A percentile compares a stretch with the other conserved stretches of the same genome.
These are phyloP conservation scores for Acomys russatus DNA, from an alignment of 2,797 vertebrate genomes.

Conservation along the genomic window DNA sequence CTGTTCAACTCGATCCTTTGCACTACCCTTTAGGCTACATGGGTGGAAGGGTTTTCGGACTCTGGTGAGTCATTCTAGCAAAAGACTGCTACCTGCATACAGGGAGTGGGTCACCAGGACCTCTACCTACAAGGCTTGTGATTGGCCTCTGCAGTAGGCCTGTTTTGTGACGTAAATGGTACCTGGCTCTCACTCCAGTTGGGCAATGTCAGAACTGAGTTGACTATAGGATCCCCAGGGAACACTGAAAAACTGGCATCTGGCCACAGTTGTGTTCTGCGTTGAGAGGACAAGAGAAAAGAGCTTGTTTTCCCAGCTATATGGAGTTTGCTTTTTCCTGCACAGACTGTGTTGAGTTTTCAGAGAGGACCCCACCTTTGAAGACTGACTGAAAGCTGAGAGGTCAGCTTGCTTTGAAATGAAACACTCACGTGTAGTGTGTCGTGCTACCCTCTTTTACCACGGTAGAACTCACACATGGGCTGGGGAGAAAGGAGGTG, in stretches of 20 bases:
- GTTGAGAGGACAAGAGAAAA: neutral
- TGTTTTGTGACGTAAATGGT: neutral
- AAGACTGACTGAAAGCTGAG: neutral
- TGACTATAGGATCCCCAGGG: neutral
- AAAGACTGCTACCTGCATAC: neutral
- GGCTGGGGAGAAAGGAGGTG: neutral
- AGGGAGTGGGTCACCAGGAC: no score
- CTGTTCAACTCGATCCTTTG: neutral
- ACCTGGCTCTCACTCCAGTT: neutral
- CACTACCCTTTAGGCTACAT: no score
- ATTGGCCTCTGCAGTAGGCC: neutral
- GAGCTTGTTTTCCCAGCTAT: neutral
- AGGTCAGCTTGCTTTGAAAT: neutral
- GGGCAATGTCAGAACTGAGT: neutral
- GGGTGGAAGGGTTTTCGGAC: neutral
- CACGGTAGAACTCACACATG: neutral
- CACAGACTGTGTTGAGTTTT: neutral
- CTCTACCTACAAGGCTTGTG: neutral
- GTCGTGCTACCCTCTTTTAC: neutral
- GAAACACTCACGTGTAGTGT: neutral
- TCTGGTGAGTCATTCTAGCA: neutral
- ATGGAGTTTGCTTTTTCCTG: neutral
- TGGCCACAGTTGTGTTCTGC: neutral
- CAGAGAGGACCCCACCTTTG: neutral
- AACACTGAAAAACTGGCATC: neutral